Evolutionary conservation across 2,888 invertebrate species (phyloP).

Genomic region (Ornithoptera priamus): DNA sequence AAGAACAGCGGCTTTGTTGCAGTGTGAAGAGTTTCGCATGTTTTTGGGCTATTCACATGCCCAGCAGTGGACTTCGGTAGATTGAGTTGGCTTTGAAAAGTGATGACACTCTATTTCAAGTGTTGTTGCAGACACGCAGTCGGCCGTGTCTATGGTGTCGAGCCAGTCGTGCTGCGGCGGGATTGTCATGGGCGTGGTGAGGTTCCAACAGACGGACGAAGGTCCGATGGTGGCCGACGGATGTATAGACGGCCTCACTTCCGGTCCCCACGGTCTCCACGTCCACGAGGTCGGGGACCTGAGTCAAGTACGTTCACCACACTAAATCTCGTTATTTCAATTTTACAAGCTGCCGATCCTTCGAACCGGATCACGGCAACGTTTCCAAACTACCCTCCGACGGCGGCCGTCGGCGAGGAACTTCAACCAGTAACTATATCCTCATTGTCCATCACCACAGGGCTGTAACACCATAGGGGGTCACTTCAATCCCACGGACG

Average conservation of each 20-base stretch:
- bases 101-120: too few relatives aligned
- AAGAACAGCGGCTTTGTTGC: too few relatives aligned
- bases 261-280: slow-evolving; percentile 88
- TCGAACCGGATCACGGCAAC: too few relatives aligned
- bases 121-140: slow-evolving; percentile 52
- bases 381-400: too few relatives aligned
- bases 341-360: too few relatives aligned
- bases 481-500: slow-evolving; percentile 90
- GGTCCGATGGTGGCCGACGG: slow-evolving; percentile 88
- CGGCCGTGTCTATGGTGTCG: slow-evolving; percentile 88
- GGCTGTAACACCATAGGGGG: slow-evolving; percentile 94
- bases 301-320: slow-evolving; percentile 79
- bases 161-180: slow-evolving; percentile 58
- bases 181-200: slow-evolving; percentile 85
- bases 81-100: too few relatives aligned
- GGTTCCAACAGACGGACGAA: slow-evolving; percentile 83
- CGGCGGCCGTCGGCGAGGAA: too few relatives aligned
- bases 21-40: too few relatives aligned
- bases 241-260: slow-evolving; percentile 87
- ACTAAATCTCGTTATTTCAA: too few relatives aligned
- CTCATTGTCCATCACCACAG: slow-evolving; percentile 62
- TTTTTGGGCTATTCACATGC: too few relatives aligned
- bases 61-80: too few relatives aligned
- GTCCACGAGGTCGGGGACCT: slow-evolving; percentile 96
- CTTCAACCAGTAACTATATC: too few relatives aligned